These are phyloP conservation scores for Hermetia illucens DNA, from an alignment of 1,140 invertebrate species.

Conservation along the genomic window DNA sequence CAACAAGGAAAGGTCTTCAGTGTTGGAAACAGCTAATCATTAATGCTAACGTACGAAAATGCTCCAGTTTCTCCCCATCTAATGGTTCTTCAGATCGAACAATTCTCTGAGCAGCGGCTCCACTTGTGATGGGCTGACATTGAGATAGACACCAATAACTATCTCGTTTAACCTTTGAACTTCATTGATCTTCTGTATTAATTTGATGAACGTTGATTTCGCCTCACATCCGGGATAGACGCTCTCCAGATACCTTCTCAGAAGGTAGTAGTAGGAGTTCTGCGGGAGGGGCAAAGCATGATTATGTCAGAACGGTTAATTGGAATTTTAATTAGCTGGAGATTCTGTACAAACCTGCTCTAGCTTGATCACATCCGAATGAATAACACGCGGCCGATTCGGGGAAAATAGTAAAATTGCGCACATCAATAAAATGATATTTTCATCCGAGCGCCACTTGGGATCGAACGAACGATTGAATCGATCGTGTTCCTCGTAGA, in stretches of 20 bases:
- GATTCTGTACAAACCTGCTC: conserved; percentile 50
- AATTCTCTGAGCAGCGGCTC: conserved; percentile 87
- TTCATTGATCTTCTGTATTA: conserved; percentile 79
- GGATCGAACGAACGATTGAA: conserved; percentile 71
- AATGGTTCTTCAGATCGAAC: conserved; percentile 65
- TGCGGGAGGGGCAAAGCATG: conserved; percentile 36
- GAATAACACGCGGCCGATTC: conserved; percentile 60
- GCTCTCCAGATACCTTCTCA: conserved; percentile 73
- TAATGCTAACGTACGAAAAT: too few relatives aligned
- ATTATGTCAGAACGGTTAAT: neutral
- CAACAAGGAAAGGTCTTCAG: too few relatives aligned
- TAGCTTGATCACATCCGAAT: conserved; percentile 69
- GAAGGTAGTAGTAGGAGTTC: conserved; percentile 82
- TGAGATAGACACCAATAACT: conserved; percentile 71
- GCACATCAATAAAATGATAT: conserved; percentile 77
- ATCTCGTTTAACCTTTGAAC: conserved; percentile 66
- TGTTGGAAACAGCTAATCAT: too few relatives aligned
- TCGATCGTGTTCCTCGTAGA: conserved; percentile 68
- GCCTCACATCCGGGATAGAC: conserved; percentile 71
- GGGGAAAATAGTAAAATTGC: conserved; percentile 82
- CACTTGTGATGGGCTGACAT: conserved; percentile 77
- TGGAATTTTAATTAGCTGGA: neutral
- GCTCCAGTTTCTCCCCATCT: too few relatives aligned
- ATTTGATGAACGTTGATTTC: conserved; percentile 65
- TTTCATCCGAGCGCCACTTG: conserved; percentile 67